Evolutionary conservation across 2,797 vertebrate species (phyloP).

Genomic region (Cyprinodon diabolis): DNA sequence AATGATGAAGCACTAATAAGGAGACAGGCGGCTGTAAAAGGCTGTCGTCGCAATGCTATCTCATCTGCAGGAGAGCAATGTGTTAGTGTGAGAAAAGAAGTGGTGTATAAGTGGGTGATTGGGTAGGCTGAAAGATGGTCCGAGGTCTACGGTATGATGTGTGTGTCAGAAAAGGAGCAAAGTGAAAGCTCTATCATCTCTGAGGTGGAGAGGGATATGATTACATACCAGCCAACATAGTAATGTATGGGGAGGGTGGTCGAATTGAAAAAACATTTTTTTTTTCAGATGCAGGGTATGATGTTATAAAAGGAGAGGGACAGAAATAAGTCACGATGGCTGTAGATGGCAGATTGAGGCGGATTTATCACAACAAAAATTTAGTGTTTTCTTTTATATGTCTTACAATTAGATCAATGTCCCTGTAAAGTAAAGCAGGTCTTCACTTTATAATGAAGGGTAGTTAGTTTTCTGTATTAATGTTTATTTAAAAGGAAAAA

Average conservation of each 20-base stretch:
- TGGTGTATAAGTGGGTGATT: slow-evolving; percentile 54
- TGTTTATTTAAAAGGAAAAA: neutral
- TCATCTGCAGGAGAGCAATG: slow-evolving; percentile 41
- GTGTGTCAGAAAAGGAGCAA: slow-evolving; percentile 45
- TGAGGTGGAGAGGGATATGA: slow-evolving; percentile 39
- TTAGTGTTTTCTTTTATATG: neutral
- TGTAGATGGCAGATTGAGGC: slow-evolving; percentile 27
- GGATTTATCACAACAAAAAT: slow-evolving; percentile 2
- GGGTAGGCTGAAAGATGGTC: slow-evolving; percentile 36
- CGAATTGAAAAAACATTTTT: slow-evolving; percentile 19
- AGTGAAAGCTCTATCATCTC: slow-evolving; percentile 53
- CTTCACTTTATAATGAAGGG: neutral
- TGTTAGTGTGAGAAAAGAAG: slow-evolving; percentile 24
- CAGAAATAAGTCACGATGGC: slow-evolving; percentile 32
- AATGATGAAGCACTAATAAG: slow-evolving; percentile 40
- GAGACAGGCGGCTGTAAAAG: slow-evolving; percentile 22
- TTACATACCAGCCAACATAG: slow-evolving; percentile 45
- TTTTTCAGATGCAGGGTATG: slow-evolving; percentile 14
- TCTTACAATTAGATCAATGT: neutral
- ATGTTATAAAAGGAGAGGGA: slow-evolving; percentile 38
- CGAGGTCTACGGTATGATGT: slow-evolving; percentile 36
- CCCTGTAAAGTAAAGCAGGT: neutral
- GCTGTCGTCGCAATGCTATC: slow-evolving; percentile 37
- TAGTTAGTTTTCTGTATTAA: neutral
- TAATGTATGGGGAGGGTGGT: slow-evolving; percentile 35